Conservation (phyloP, 2,888 invertebrate genomes). For the Eudemis profundana region DNA sequence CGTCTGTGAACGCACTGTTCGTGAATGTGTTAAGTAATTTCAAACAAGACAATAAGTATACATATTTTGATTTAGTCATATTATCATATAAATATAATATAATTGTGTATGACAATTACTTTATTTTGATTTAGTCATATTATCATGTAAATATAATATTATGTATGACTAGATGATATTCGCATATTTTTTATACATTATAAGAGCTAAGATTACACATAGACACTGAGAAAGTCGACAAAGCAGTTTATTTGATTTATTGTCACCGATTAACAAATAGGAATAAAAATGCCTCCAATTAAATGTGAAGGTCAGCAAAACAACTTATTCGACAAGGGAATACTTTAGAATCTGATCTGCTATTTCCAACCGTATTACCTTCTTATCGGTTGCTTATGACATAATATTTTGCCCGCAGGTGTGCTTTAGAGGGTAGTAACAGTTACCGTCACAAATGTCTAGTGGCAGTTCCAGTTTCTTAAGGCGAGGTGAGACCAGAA, state of each 20-base stretch:
- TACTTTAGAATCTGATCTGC: background rate
- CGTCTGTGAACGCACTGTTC: no score
- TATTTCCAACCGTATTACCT: background rate
- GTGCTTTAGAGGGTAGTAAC: background rate
- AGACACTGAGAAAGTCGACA: background rate
- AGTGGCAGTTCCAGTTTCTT: background rate
- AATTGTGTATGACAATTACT: no score
- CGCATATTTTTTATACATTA: background rate
- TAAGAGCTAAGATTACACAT: background rate
- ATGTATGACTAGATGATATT: background rate
- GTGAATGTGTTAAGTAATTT: no score
- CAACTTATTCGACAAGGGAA: background rate
- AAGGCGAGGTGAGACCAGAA: no score
- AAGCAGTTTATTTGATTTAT: constrained; percentile 4
- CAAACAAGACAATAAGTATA: no score
- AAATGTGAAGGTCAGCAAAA: background rate
- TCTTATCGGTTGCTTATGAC: background rate
- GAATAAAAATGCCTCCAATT: background rate
- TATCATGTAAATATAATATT: no score
- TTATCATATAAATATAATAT: no score
- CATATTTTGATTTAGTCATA: no score
- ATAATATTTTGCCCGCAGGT: background rate
- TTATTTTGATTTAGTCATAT: no score
- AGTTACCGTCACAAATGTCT: background rate
- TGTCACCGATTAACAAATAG: constrained; percentile 1